Conservation (phyloP, 2,888 invertebrate species). For the Drosophila niveifrons region DNA sequence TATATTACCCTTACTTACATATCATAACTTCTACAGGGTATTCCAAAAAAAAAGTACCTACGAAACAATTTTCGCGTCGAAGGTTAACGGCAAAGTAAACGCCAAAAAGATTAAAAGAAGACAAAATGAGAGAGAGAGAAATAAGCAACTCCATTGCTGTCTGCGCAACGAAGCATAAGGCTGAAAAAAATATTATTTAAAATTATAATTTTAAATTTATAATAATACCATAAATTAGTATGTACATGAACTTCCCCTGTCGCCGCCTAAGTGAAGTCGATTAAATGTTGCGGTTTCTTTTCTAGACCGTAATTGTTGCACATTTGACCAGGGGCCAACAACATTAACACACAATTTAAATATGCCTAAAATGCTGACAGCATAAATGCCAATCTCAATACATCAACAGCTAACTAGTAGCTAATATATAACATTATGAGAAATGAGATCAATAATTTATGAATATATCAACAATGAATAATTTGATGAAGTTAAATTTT, state of each 20-base stretch:
- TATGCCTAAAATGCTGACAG: slow-evolving; percentile 18
- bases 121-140: slow-evolving; percentile 4
- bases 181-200: slow-evolving; percentile 56
- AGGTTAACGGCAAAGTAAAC: slow-evolving; percentile 67
- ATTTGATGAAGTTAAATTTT: not conserved
- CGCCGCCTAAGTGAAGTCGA: slow-evolving; percentile 30
- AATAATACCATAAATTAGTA: not conserved
- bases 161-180: slow-evolving; percentile 66
- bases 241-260: slow-evolving; percentile 13
- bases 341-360: slow-evolving; percentile 50
- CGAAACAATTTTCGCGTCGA: slow-evolving; percentile 65
- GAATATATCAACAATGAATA: not conserved
- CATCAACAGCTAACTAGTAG: not conserved
- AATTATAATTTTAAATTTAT: slow-evolving; percentile 57
- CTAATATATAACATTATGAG: not conserved
- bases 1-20: not conserved
- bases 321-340: slow-evolving; percentile 27
- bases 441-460: not conserved
- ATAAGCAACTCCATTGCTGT: slow-evolving; percentile 44
- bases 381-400: not conserved
- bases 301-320: slow-evolving; percentile 12
- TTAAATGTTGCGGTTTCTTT: slow-evolving; percentile 45
- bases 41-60: slow-evolving; percentile 41
- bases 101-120: slow-evolving; percentile 42
- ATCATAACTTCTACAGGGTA: not conserved